These are phyloP conservation scores for Acanthopagrus latus DNA, from an alignment of 2,797 vertebrate genomes.

Conservation along the genomic window DNA sequence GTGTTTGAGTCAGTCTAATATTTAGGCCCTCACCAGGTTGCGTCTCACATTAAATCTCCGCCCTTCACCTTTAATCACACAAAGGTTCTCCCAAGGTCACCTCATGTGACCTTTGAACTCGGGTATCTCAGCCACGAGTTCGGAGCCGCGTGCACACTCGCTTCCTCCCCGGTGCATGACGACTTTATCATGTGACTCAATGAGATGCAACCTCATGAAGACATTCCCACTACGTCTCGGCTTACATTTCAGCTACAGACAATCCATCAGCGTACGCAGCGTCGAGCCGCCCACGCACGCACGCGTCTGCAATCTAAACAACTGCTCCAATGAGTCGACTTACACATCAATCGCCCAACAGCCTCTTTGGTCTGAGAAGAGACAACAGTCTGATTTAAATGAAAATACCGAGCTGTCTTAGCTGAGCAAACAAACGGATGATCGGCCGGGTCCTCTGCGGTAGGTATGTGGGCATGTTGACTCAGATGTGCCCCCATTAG, in stretches of 20 bases:
- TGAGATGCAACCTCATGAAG: conserved; percentile 23
- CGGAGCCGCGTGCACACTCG: conserved; percentile 14
- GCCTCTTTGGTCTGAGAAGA: conserved; percentile 46
- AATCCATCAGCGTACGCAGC: neutral
- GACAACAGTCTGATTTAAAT: conserved; percentile 74
- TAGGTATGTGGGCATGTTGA: conserved; percentile 66
- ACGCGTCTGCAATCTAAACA: conserved; percentile 36
- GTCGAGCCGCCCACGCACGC: neutral
- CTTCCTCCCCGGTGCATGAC: neutral
- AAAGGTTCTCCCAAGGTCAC: conserved; percentile 41
- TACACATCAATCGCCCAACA: conserved; percentile 32
- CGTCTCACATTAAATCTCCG: conserved; percentile 55
- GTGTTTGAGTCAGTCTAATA: neutral
- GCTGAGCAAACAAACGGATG: conserved; percentile 76
- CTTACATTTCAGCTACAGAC: conserved; percentile 16
- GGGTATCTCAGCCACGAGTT: neutral
- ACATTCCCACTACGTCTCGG: neutral
- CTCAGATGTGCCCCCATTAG: conserved; percentile 70
- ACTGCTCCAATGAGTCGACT: conserved; percentile 35
- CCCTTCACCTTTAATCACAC: conserved; percentile 57
- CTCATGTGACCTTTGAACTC: conserved; percentile 65
- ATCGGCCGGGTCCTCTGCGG: conserved; percentile 43
- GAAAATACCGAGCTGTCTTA: conserved; percentile 71
- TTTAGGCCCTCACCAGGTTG: conserved; percentile 20
- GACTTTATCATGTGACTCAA: conserved; percentile 10